Evolutionary conservation across 2,113 vertebrate species (phyloP).

Genomic region (Clinocottus analis): DNA sequence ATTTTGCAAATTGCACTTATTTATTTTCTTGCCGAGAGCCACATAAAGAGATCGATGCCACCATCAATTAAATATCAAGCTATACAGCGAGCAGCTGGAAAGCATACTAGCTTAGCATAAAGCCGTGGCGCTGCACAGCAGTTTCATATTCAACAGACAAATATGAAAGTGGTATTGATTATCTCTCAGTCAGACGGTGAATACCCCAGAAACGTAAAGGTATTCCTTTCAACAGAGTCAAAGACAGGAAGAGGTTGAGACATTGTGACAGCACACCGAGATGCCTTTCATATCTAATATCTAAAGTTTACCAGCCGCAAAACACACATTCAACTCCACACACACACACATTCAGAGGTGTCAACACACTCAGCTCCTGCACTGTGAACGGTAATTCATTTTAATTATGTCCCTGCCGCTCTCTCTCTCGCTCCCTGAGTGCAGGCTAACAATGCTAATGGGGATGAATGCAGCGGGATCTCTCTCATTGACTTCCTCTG

Average conservation of each 20-base stretch:
- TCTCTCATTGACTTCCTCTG: slow-evolving; percentile 67
- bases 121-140: not conserved
- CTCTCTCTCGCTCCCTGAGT: slow-evolving; percentile 46
- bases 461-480: slow-evolving; percentile 62
- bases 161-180: not conserved
- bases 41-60: not conserved
- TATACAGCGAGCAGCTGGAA: not conserved
- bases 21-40: not conserved
- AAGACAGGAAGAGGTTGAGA: not conserved
- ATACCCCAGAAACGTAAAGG: not conserved
- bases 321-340: slow-evolving; percentile 12
- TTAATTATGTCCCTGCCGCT: slow-evolving; percentile 54
- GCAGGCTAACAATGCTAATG: slow-evolving; percentile 64
- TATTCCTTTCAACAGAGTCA: not conserved
- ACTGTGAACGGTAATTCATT: slow-evolving; percentile 63
- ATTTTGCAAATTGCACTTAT: not conserved
- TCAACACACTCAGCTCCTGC: slow-evolving; percentile 7
- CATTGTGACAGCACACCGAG: not conserved
- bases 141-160: not conserved
- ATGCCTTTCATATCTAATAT: slow-evolving; percentile 11
- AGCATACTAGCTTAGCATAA: not conserved
- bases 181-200: not conserved
- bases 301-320: slow-evolving; percentile 13
- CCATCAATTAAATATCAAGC: not conserved
- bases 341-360: not conserved